Base-by-base conservation (phyloP, 2,888 invertebrate species). In the Elysia crispata region DNA sequence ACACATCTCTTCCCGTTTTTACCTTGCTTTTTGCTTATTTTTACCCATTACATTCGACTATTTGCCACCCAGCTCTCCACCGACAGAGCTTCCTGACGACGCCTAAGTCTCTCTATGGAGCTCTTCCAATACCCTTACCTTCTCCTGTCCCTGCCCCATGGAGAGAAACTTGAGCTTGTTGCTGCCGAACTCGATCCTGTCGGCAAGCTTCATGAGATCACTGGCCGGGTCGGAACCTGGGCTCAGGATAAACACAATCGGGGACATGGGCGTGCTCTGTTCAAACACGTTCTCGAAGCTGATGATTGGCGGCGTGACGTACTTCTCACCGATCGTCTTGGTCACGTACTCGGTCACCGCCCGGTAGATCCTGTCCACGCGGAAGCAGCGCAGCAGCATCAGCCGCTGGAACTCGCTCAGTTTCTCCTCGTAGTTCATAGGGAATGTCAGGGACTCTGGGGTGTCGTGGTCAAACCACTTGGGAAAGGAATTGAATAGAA, bases 311-410 rank as follows among this genome's bases (percentile, higher is more conserved):
- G 98, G 97, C 75, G 96, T 97, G 81, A 97, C 95, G 90, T 95
- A 98, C 91, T 95, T 95, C 92, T 96, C 96, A 66, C 97, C 97
- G 96, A 97, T 96, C 11, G 94, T 94, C 86, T 94, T 94, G 5
- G 95, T 95, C 86, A 97, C 96, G 91, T 95, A 98, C 90, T 96
- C 95, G 49, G 95, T 95, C 84, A 97, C 94, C n/a, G 96, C 95
- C 85, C 96, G 94, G 93, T 96, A 97, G 77, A 97, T 95, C 83
- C 97, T 94, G 93, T 98, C 98, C 25, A 97, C 94, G 31, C 97
- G 94, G 93, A 98, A 97, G 91, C 97, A 98, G 25, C 97, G 94
- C 76, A 98, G 93, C 80, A 98, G 90, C 96, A 97, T 95, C 76
- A 98, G 93, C 78, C 95, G 92, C 91, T 97, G 93, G 89, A 95